Conservation (phyloP, 2,888 invertebrate genomes). For the Trissoscelio sp. region DNA sequence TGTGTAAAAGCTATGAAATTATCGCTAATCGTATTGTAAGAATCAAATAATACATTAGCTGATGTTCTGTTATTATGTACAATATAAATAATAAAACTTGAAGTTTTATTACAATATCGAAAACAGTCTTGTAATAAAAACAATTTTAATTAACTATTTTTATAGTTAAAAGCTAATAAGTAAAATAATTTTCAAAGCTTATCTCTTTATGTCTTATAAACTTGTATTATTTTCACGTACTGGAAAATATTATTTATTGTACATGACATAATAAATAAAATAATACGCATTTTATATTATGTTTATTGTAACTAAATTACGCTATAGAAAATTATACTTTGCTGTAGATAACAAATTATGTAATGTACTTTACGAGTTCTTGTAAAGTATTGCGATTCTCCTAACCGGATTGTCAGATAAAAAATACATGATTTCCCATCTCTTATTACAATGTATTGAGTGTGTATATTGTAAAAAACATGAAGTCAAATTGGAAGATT, state of each 20-base stretch:
- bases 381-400: slow-evolving; percentile 53
- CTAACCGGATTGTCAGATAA: slow-evolving; percentile 56
- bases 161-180: no score
- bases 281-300: neutral
- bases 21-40: slow-evolving; percentile 31
- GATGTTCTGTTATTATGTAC: slow-evolving; percentile 16
- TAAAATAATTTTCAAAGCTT: no score
- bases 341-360: slow-evolving; percentile 50
- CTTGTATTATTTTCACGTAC: no score
- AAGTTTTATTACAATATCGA: no score
- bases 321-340: slow-evolving; percentile 22
- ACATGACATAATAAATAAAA: neutral
- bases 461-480: slow-evolving; percentile 37
- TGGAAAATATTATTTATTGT: neutral
- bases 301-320: slow-evolving; percentile 26
- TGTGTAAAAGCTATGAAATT: slow-evolving; percentile 25
- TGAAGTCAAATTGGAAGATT: slow-evolving; percentile 36
- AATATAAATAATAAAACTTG: no score
- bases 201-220: no score
- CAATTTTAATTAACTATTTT: no score
- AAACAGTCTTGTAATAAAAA: no score
- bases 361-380: slow-evolving; percentile 47
- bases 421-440: slow-evolving; percentile 57
- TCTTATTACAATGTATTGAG: slow-evolving; percentile 54
- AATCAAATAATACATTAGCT: slow-evolving; percentile 17